Conservation (phyloP, 1,140 invertebrate genomes). For the Vanessa tameamea region DNA sequence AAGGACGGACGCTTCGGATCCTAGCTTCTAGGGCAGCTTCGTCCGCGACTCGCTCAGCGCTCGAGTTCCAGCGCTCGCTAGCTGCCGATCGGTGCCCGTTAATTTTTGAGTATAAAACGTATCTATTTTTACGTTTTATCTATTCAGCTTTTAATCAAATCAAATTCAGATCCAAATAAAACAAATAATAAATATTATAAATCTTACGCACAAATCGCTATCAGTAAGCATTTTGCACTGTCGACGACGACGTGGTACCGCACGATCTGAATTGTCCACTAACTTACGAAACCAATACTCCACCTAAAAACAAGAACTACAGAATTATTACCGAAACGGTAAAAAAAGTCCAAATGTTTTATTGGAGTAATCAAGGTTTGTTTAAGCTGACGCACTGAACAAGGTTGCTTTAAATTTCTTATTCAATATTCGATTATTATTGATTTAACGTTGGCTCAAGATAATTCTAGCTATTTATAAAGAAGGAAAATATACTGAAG, state of each 20-base stretch:
- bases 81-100: constrained; percentile 74
- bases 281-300: constrained; percentile 75
- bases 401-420: too few species aligned
- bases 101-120: constrained; percentile 41
- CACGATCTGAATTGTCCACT: constrained; percentile 62
- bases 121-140: not conserved
- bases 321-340: too few species aligned
- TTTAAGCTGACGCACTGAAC: too few species aligned
- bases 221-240: constrained; percentile 65
- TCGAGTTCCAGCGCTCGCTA: constrained; percentile 75
- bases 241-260: constrained; percentile 61
- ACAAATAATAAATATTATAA: constrained; percentile 17
- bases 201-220: constrained; percentile 72
- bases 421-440: too few species aligned
- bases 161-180: too few species aligned
- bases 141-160: too few species aligned
- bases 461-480: too few species aligned
- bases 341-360: too few species aligned
- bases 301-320: constrained; percentile 48
- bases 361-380: too few species aligned
- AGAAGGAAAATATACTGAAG: too few species aligned
- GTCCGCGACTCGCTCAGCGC: constrained; percentile 53
- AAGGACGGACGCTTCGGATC: constrained; percentile 54
- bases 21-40: constrained; percentile 64
- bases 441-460: too few species aligned